These are phyloP conservation scores for Zeugodacus cucurbitae DNA, from an alignment of 1,140 invertebrate species.

Conservation along the genomic window DNA sequence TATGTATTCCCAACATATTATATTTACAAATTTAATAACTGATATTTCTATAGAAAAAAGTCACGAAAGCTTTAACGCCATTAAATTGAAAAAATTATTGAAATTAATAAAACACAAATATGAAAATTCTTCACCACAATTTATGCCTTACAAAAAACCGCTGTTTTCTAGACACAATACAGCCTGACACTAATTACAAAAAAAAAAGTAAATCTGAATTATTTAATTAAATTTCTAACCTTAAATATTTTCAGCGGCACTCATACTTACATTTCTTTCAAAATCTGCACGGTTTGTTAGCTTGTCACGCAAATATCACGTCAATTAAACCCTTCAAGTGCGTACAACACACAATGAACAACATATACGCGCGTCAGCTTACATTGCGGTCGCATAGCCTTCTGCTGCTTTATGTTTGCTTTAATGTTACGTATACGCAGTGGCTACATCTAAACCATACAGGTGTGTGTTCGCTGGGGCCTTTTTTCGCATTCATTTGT, in stretches of 20 bases:
- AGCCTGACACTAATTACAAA: not conserved
- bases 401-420: not conserved
- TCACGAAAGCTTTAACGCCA: no score
- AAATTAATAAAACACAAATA: no score
- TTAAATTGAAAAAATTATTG: no score
- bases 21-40: no score
- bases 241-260: not conserved
- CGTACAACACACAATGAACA: not conserved
- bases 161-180: no score
- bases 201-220: not conserved
- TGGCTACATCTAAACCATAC: not conserved
- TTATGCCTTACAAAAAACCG: no score
- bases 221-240: not conserved
- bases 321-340: not conserved
- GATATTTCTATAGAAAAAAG: no score
- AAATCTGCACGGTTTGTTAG: not conserved
- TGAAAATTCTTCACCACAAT: no score
- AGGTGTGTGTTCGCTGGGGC: not conserved
- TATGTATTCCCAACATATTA: no score
- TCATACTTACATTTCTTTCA: not conserved
- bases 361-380: not conserved
- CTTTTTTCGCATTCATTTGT: not conserved
- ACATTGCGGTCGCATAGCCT: not conserved
- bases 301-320: no score
- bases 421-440: conserved; percentile 18